These are phyloP conservation scores for Denticeps clupeoides DNA, from an alignment of 2,797 vertebrate species.

Conservation along the genomic window DNA sequence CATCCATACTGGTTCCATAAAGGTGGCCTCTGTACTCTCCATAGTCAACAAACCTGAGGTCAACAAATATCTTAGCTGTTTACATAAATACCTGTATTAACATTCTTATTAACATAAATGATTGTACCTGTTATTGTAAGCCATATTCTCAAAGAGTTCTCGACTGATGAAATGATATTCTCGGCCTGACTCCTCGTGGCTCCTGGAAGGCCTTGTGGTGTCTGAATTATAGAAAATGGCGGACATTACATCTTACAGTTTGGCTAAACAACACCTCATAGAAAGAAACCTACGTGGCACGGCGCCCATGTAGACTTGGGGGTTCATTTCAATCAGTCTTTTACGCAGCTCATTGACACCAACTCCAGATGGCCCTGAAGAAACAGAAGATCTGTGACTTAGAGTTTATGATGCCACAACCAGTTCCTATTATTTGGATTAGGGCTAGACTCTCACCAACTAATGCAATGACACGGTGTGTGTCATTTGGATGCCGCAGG, in stretches of 20 bases:
- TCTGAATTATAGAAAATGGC: no score
- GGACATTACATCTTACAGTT: no score
- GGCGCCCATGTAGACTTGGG: constrained; percentile 69
- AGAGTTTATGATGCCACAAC: no score
- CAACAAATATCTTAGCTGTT: background rate
- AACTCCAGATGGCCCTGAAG: no score
- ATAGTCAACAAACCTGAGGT: constrained; percentile 78
- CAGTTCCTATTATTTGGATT: no score
- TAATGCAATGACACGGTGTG: constrained; percentile 71
- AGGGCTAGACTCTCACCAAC: constrained; percentile 69
- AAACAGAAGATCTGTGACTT: no score
- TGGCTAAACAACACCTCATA: no score
- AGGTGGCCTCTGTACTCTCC: constrained; percentile 79
- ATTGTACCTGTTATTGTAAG: constrained; percentile 72
- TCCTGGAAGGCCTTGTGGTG: constrained; percentile 76
- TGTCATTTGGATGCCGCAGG: constrained; percentile 66
- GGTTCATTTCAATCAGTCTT: constrained; percentile 72
- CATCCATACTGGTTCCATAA: constrained; percentile 81
- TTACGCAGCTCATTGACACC: no score
- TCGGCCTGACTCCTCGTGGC: constrained; percentile 77
- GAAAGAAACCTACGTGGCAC: constrained; percentile 81
- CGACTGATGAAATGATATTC: constrained; percentile 86
- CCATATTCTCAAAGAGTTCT: constrained; percentile 83
- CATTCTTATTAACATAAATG: background rate
- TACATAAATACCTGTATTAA: background rate